Evolutionary conservation across 2,113 vertebrate species (phyloP).

Genomic region (Cervus canadensis): DNA sequence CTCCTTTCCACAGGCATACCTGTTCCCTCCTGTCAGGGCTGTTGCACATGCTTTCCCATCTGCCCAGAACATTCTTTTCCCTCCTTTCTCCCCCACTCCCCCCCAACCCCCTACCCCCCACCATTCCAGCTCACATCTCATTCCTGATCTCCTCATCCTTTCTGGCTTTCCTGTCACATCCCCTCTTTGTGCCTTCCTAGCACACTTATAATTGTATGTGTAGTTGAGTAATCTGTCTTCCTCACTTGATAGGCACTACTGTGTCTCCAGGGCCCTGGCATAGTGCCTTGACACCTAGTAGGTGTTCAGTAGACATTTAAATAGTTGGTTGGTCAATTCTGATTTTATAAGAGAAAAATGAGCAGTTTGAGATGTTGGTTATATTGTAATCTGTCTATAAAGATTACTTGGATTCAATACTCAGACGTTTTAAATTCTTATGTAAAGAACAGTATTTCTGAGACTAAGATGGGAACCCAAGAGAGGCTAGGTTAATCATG

Average conservation of each 20-base stretch:
- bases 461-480: background rate
- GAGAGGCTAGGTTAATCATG: background rate
- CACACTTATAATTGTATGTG: background rate
- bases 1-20: background rate
- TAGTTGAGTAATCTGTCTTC: background rate
- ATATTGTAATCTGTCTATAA: slow-evolving; percentile 29
- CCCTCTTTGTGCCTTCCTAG: background rate
- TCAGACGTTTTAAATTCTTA: background rate
- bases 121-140: background rate
- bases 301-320: background rate
- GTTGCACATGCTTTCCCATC: background rate
- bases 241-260: background rate
- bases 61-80: background rate
- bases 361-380: background rate
- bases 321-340: background rate
- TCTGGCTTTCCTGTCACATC: background rate
- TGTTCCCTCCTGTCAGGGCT: background rate
- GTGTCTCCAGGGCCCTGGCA: background rate
- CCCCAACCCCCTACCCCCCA: background rate
- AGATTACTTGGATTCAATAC: background rate
- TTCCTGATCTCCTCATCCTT: background rate
- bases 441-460: background rate
- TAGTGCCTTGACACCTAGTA: background rate
- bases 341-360: slow-evolving; percentile 41
- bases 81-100: background rate